Percentiles rank a stretch among this genome's conserved stretches.
Evolutionary conservation across 2,888 invertebrate genomes (phyloP).

Genomic region (Chironomus riparius): DNA sequence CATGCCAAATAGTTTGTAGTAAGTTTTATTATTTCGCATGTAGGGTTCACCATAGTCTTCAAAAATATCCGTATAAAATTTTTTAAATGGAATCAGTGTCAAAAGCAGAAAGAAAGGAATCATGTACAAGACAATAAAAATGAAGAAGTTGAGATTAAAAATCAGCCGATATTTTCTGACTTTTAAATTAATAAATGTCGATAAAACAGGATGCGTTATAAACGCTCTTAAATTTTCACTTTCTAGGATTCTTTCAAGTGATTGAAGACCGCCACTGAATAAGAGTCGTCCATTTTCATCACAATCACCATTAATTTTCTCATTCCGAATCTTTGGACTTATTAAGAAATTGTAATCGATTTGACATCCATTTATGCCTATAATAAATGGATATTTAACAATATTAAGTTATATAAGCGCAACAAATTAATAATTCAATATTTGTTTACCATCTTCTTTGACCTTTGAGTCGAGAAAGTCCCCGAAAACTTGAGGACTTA

Average conservation of each 20-base stretch:
- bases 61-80: conserved; percentile 13
- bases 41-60: not conserved
- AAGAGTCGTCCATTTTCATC: conserved; percentile 21
- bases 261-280: not conserved
- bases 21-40: not conserved
- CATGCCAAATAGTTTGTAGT: conserved; percentile 8
- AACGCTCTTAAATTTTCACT: conserved; percentile 8
- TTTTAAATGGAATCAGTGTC: conserved; percentile 9
- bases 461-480: conserved; percentile 21
- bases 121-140: conserved; percentile 17
- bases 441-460: conserved; percentile 6
- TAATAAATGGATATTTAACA: no score
- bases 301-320: not conserved
- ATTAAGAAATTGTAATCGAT: conserved; percentile 25
- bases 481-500: conserved; percentile 24
- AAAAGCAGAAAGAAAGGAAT: conserved; percentile 21
- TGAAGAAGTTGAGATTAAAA: conserved; percentile 20
- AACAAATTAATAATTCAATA: not conserved
- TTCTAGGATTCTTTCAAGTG: conserved; percentile 11
- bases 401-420: not conserved
- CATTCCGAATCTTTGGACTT: not conserved
- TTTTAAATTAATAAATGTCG: conserved; percentile 23
- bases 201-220: conserved; percentile 23
- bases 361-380: conserved; percentile 16
- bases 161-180: conserved; percentile 1